Percentiles rank a stretch among this genome's conserved stretches.
Conservation (phyloP, 2,888 invertebrate genomes). For the Caenorhabditis virilis region DNA sequence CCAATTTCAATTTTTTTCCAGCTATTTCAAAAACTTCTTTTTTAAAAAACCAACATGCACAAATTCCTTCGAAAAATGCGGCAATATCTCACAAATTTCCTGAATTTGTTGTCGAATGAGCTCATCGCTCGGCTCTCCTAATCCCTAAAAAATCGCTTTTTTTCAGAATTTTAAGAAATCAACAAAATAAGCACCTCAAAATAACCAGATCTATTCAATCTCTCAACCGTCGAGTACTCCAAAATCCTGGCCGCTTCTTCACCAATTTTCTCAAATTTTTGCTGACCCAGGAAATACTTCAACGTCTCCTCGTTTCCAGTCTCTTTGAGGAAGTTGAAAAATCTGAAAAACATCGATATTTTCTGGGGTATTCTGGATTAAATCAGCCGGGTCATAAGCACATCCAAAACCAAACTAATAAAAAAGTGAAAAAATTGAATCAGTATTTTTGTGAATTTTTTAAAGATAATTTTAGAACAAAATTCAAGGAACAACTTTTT, state of each 20-base stretch:
- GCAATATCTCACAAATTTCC: conserved; percentile 8
- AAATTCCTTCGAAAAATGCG: conserved; percentile 13
- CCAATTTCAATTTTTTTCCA: background rate
- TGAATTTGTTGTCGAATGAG: background rate
- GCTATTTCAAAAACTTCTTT: background rate
- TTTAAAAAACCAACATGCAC: conserved; percentile 17
- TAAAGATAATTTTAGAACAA: too few species aligned
- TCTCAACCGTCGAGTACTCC: background rate
- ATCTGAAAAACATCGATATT: background rate
- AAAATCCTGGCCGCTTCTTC: background rate
- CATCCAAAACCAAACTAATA: too few species aligned
- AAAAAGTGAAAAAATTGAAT: too few species aligned
- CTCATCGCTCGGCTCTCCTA: background rate
- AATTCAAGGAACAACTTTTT: too few species aligned
- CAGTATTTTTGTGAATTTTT: too few species aligned
- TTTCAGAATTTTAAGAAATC: too few species aligned
- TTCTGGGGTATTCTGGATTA: too few species aligned
- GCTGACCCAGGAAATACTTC: background rate
- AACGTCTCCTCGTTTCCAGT: background rate
- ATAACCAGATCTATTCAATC: background rate
- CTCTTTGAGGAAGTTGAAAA: background rate
- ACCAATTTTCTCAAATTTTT: background rate
- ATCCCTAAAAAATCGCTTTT: too few species aligned
- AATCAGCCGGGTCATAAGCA: too few species aligned
- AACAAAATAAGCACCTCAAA: background rate